Percentiles rank a stretch among this genome's conserved stretches.
Evolutionary conservation across 2,888 invertebrate species (phyloP).

Genomic region (Steromphala cineraria): DNA sequence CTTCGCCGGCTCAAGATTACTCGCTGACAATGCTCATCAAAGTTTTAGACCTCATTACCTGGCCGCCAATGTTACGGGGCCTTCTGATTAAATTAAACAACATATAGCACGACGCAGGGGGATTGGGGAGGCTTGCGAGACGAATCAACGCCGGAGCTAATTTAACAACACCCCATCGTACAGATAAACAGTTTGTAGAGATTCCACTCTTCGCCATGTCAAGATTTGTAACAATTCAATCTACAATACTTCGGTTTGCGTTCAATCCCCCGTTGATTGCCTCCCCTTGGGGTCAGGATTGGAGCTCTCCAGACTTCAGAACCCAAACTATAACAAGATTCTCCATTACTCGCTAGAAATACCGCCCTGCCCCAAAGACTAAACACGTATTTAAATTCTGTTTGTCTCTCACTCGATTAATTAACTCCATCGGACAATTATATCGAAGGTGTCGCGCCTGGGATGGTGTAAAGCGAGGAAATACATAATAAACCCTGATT

Average conservation of each 20-base stretch:
- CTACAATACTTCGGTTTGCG: neutral
- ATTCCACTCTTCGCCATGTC: slow-evolving; percentile 12
- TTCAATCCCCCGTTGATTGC: neutral
- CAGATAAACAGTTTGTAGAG: slow-evolving; percentile 26
- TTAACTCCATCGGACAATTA: neutral
- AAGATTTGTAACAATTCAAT: slow-evolving; percentile 21
- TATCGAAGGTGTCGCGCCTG: neutral
- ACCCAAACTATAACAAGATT: too few species aligned
- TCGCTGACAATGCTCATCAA: neutral
- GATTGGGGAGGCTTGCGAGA: neutral
- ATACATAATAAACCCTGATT: neutral
- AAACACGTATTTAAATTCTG: slow-evolving; percentile 3
- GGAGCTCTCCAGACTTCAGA: too few species aligned
- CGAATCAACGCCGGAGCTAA: neutral
- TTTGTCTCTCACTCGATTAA: neutral
- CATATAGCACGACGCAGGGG: neutral
- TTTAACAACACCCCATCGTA: slow-evolving; percentile 17
- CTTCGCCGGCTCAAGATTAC: neutral
- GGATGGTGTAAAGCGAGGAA: neutral
- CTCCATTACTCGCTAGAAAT: too few species aligned
- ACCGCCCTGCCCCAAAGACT: too few species aligned
- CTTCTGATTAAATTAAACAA: neutral
- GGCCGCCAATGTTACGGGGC: neutral
- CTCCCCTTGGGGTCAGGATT: neutral
- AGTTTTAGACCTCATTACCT: slow-evolving; percentile 5